Evolutionary conservation across 2,113 vertebrate genomes (phyloP).

Genomic region (Eptesicus fuscus): DNA sequence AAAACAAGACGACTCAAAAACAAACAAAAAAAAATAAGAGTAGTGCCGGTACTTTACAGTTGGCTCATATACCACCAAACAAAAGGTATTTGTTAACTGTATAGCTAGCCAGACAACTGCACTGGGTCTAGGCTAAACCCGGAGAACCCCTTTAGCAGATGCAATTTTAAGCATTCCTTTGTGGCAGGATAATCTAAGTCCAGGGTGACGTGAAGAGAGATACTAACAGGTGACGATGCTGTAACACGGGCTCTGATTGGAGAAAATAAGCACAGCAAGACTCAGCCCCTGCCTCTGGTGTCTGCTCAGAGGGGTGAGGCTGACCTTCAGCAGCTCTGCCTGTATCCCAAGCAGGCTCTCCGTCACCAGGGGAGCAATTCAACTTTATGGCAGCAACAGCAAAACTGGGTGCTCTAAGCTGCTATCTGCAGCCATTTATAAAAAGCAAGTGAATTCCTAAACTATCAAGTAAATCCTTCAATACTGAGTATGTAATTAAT

Average conservation of each 20-base stretch:
- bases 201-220: background rate
- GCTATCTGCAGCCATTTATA: background rate
- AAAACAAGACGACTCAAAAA: background rate
- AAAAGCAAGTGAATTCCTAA: background rate
- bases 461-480: background rate
- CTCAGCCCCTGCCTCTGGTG: fast-evolving
- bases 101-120: background rate
- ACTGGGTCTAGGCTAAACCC: fast-evolving
- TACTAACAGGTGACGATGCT: background rate
- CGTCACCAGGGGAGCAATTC: background rate
- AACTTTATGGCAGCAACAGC: background rate
- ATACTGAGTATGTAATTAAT: background rate
- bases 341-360: fast-evolving
- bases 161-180: fast-evolving
- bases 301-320: background rate
- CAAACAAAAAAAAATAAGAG: background rate
- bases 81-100: fast-evolving
- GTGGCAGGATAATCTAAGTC: background rate
- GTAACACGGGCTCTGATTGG: fast-evolving
- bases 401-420: background rate
- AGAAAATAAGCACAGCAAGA: background rate
- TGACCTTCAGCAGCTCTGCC: background rate
- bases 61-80: no score
- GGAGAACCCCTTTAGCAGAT: background rate
- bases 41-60: fast-evolving